Evolutionary conservation across 2,888 invertebrate genomes (phyloP), one percentile per base, ranked within the genome.

Genomic region (Apamea anceps): DNA sequence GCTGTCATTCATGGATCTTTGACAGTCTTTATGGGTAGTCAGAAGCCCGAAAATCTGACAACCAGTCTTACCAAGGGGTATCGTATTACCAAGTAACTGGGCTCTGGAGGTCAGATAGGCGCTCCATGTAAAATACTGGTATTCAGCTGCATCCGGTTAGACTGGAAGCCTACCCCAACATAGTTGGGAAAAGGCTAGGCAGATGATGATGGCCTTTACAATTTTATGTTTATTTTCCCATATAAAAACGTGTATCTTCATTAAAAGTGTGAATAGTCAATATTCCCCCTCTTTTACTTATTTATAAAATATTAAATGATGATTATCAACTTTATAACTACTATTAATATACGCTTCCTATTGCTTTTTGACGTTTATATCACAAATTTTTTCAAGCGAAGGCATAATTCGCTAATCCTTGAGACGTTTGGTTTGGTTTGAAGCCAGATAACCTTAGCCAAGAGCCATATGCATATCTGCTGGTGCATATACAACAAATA

Each of bases 401-500:
- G 42, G 12, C 18, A 48, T 1, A 63, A 42, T 63, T 62, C 32
- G 42, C 62, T 37, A 54, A n/a, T n/a, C 28, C 21, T n/a, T 65
- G n/a, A 75, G 42, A 66, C 60, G 45, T 70, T 72, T 21, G 63
- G 54, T 75, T n/a, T 28, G 7, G 6, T 63, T 62, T 72, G n/a
- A 72, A 80, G 68, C 15, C n/a, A 80, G 86, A 84, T 86, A 86
- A 77, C 78, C 67, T 80, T 65, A 78, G 73, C 42, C 42, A 70
- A 85, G 25, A 81, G 65, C 51, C 72, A 28, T 45, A 54, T n/a
- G 71, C 68, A 66, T 75, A 66, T 54, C 54, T 37, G 32, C n/a
- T 57, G 12, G 62, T 74, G 60, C 37, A 42, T 70, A 77, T 51
- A 76, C 70, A 54, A n/a, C 60, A 28, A 63, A 73, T 63, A 73